Percentiles rank a stretch among this genome's conserved stretches.
Conservation (phyloP, 2,888 invertebrate genomes). For the Pollenia labialis region DNA sequence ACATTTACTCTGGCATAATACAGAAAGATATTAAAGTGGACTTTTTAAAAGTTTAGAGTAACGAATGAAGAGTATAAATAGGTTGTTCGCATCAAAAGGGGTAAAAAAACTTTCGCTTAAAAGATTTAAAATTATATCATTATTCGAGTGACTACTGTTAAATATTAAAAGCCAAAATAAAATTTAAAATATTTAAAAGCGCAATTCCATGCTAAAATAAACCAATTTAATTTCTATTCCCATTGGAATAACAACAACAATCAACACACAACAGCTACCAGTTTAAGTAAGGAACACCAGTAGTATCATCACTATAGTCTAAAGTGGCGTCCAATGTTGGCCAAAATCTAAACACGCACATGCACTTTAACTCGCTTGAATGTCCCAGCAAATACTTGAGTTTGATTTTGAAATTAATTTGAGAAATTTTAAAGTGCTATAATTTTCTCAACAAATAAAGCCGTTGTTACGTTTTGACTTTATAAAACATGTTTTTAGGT, state of each 20-base stretch:
- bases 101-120: not conserved
- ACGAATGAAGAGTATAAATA: slow-evolving; percentile 11
- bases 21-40: slow-evolving; percentile 24
- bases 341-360: slow-evolving; percentile 21
- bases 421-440: too few relatives aligned
- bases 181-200: slow-evolving; percentile 71
- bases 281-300: slow-evolving; percentile 39
- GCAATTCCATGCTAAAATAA: slow-evolving; percentile 77
- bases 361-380: too few relatives aligned
- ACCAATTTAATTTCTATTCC: slow-evolving; percentile 82
- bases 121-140: not conserved
- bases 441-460: too few relatives aligned
- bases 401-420: too few relatives aligned
- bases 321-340: not conserved
- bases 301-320: slow-evolving; percentile 33
- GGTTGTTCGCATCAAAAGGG: not conserved
- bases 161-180: not conserved
- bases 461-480: too few relatives aligned
- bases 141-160: slow-evolving; percentile 25
- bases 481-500: too few relatives aligned
- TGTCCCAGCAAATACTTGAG: too few relatives aligned
- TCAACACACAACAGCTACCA: slow-evolving; percentile 15
- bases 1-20: slow-evolving; percentile 33
- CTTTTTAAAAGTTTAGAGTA: slow-evolving; percentile 34
- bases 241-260: slow-evolving; percentile 75